These are phyloP conservation scores for Montipora efflorescens DNA, from an alignment of 64 coral and sea anemone species.

Conservation along the genomic window DNA sequence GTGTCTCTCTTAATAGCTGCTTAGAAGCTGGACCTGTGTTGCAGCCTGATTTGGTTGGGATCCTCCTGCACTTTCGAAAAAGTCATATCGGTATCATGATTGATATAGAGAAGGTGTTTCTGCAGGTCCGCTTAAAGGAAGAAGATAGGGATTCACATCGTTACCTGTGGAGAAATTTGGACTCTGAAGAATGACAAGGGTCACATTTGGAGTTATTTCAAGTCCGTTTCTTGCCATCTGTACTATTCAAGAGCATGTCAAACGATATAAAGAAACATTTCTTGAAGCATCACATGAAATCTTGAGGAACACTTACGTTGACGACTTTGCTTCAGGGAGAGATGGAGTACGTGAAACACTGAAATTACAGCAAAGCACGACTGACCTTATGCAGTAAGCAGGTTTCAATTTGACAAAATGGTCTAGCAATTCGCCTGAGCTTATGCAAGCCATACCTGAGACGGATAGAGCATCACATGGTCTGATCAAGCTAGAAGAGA, in stretches of 20 bases:
- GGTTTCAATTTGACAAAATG: conserved; percentile 39
- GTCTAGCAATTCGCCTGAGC: not conserved
- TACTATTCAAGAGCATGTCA: conserved; percentile 36
- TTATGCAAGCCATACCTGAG: conserved; percentile 20
- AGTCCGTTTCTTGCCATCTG: conserved; percentile 34
- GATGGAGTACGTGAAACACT: not conserved
- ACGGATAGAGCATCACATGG: not conserved
- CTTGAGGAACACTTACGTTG: conserved; percentile 40
- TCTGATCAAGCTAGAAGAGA: not conserved
- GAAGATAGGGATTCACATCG: conserved; percentile 17
- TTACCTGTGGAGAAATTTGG: conserved; percentile 40
- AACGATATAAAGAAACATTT: not conserved
- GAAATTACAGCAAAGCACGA: not conserved
- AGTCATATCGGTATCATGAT: not conserved
- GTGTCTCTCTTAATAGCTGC: conserved; percentile 59
- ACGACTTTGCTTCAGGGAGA: conserved; percentile 22
- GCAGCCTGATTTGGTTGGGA: conserved; percentile 45
- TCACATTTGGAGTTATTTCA: conserved; percentile 40
- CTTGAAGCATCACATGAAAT: conserved; percentile 18
- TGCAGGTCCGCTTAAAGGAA: not conserved
- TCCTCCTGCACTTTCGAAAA: conserved; percentile 13
- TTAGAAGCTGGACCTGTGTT: conserved; percentile 22
- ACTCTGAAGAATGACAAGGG: conserved; percentile 41
- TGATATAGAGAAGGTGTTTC: conserved; percentile 12
- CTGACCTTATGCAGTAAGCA: not conserved